Evolutionary conservation across 2,888 invertebrate genomes (phyloP).

Genomic region (Agrochola lychnidis): DNA sequence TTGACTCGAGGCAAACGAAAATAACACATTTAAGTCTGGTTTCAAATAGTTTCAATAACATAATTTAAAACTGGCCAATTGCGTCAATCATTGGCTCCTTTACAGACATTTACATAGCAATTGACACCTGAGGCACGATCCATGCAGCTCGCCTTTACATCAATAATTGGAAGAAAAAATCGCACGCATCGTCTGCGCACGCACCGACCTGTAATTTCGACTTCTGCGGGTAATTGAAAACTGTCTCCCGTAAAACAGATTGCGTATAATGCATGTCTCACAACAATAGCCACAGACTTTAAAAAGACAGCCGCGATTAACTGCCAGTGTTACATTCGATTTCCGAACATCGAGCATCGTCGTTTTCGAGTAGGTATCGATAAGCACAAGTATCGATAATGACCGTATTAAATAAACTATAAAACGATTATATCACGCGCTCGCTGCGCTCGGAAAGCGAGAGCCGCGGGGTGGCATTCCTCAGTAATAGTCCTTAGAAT

Average conservation of each 20-base stretch:
- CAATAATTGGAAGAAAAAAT: conserved; percentile 48
- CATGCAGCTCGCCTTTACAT: conserved; percentile 54
- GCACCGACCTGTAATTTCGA: conserved; percentile 76
- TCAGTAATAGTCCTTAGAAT: conserved; percentile 85
- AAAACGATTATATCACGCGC: conserved; percentile 76
- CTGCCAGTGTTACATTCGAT: conserved; percentile 36
- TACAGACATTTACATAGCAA: conserved; percentile 77
- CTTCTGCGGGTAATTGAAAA: conserved; percentile 76
- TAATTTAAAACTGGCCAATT: conserved; percentile 73
- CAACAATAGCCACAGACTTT: conserved; percentile 53
- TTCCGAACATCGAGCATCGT: conserved; percentile 31
- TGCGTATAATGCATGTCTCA: conserved; percentile 60
- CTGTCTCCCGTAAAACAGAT: conserved; percentile 65
- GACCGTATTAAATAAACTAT: conserved; percentile 79
- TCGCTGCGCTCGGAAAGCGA: conserved; percentile 81
- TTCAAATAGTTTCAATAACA: conserved; percentile 67
- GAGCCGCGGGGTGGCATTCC: conserved; percentile 87
- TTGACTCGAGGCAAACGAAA: conserved; percentile 49
- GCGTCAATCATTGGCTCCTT: conserved; percentile 71
- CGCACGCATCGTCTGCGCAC: conserved; percentile 61
- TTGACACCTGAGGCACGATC: conserved; percentile 79
- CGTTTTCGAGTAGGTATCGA: conserved; percentile 64
- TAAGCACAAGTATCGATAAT: conserved; percentile 65
- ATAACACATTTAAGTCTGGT: conserved; percentile 65
- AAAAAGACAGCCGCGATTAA: conserved; percentile 37